phyloP scores from a whole-genome alignment of 2,888 invertebrate species.

The Thalpophila matura region DNA sequence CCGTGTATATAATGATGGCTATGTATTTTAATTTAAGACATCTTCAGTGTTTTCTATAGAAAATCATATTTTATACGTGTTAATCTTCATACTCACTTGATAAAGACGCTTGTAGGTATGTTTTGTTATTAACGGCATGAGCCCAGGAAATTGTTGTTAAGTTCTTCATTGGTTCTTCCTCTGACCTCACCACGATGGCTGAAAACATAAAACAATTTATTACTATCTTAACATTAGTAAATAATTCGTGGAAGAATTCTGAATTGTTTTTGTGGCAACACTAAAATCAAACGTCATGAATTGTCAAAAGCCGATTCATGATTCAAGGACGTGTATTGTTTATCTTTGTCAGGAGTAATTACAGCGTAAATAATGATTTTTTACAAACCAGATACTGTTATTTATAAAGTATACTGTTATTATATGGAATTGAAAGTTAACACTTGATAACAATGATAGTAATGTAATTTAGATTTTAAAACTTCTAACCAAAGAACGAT shows the following conservation, averaged over 20 bases:
- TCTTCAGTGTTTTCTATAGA: no score
- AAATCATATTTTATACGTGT: no score
- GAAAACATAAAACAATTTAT: slow-evolving; percentile 59
- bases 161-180: slow-evolving; percentile 90
- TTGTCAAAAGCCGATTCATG: not conserved
- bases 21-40: no score
- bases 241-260: not conserved
- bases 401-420: not conserved
- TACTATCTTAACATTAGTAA: slow-evolving; percentile 33
- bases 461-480: no score
- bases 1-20: no score
- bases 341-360: not conserved
- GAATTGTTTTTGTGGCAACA: slow-evolving; percentile 38
- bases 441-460: no score
- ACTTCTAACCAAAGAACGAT: slow-evolving; percentile 6
- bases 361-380: not conserved
- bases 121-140: slow-evolving; percentile 95
- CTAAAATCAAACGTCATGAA: slow-evolving; percentile 18
- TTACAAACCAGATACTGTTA: slow-evolving; percentile 15
- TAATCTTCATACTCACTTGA: slow-evolving; percentile 82
- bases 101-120: slow-evolving; percentile 91
- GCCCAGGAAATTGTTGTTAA: slow-evolving; percentile 95
- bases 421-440: not conserved
- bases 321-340: slow-evolving; percentile 15
- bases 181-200: slow-evolving; percentile 77